Base-by-base conservation (phyloP, 2,797 vertebrate genomes). In the Premnoplex brunnescens region DNA sequence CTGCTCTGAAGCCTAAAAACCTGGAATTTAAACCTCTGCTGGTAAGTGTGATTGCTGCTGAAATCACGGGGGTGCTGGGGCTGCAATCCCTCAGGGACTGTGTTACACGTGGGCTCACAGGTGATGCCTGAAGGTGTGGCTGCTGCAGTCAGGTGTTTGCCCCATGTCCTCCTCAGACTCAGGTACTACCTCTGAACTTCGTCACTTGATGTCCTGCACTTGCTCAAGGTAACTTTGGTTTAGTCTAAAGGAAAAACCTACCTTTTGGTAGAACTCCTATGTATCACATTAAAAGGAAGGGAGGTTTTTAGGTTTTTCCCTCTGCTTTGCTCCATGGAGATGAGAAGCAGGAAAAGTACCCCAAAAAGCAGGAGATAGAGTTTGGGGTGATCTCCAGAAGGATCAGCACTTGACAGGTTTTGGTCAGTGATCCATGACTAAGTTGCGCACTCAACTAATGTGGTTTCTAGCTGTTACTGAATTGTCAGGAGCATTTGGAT, bases 161-260 rank as follows among this genome's bases (percentile, higher is more conserved):
- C 37, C 11, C 0, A 0, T 27, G 16, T n/a, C 11, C 2, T 37
- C 36, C 59, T 59, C 0, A 0, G 21, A 32, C 24, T 24, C 46
- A 30, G 27, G 9, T 27, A 26, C 51, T 76, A 7, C 46, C 43
- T 63, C 67, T 77, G 44, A 46, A 19, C 54, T 68, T 52, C 10
- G 23, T 37, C 64, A 30, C 60, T 60, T 36, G 0, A 1, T 72
- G 15, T 62, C 30, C 58, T 84, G 56, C 23, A 30, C 51, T 39
- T 62, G 22, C 10, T 60, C 23, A 5, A 9, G 56, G 58, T 27
- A 28, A 22, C 13, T 51, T 73, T 0, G 2, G 11, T 34, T 54
- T 79, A 51, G 6, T 48, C 30, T 28, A 54, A 54, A 43, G 55
- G 51, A 22, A 43, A 84, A 68, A 59, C 1, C 7, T 55, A 5